These are phyloP conservation scores for Hylyphantes graminicola DNA, from an alignment of 1,140 invertebrate species.

Conservation along the genomic window DNA sequence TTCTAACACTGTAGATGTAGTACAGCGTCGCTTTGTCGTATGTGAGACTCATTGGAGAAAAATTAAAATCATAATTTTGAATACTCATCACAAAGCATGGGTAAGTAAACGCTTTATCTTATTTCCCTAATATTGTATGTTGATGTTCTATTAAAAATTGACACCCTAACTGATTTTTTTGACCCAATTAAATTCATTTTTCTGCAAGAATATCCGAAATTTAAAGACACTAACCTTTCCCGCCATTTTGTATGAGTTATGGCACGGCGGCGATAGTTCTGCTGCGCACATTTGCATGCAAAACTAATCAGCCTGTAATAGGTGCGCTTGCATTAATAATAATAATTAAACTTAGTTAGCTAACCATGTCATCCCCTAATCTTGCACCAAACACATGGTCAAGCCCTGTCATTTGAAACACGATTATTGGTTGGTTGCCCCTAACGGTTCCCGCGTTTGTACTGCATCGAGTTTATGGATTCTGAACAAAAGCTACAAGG, in stretches of 20 bases:
- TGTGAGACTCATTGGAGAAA: constrained; percentile 57
- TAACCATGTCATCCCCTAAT: neutral
- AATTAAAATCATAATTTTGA: constrained; percentile 61
- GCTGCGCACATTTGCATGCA: constrained; percentile 61
- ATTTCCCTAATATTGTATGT: constrained; percentile 26
- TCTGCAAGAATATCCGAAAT: constrained; percentile 57
- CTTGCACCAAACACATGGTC: constrained; percentile 5
- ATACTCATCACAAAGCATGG: constrained; percentile 56
- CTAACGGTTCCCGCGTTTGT: constrained; percentile 49
- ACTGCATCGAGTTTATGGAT: constrained; percentile 56
- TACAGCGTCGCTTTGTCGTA: constrained; percentile 61
- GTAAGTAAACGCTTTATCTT: constrained; percentile 41
- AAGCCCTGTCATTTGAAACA: constrained; percentile 4
- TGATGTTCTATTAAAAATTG: constrained; percentile 20
- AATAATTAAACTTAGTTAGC: constrained; percentile 15
- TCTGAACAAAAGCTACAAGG: constrained; percentile 55
- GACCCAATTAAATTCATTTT: constrained; percentile 42
- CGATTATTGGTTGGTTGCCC: constrained; percentile 6
- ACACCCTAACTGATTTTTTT: neutral
- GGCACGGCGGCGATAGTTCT: constrained; percentile 51
- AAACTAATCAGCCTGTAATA: constrained; percentile 50
- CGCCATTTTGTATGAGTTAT: constrained; percentile 62
- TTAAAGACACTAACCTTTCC: constrained; percentile 60
- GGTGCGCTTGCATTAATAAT: constrained; percentile 34
- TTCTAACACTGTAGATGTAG: constrained; percentile 61